Evolutionary conservation across 2,113 vertebrate species (phyloP).

Genomic region (Macquaria australasica): DNA sequence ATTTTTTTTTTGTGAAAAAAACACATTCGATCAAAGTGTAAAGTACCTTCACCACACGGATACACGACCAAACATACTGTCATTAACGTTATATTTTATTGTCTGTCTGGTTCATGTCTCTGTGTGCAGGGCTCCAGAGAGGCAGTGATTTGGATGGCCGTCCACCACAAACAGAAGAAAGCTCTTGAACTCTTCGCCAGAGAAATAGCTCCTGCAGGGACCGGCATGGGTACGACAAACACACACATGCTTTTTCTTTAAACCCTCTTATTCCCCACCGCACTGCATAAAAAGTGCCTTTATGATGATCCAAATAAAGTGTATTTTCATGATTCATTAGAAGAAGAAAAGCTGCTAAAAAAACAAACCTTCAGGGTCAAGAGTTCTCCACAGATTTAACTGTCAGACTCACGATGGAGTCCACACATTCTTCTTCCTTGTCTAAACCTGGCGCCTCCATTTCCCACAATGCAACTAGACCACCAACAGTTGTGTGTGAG

Average conservation of each 20-base stretch:
- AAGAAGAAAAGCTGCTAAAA: too few relatives aligned
- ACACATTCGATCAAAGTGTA: too few relatives aligned
- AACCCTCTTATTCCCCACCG: neutral
- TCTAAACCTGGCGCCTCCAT: neutral
- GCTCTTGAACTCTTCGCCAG: slow-evolving; percentile 90
- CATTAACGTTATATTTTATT: neutral
- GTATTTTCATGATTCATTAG: too few relatives aligned
- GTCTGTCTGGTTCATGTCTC: too few relatives aligned
- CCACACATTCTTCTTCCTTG: neutral
- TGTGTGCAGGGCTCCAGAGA: slow-evolving; percentile 82
- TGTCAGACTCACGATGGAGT: neutral
- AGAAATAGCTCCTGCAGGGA: slow-evolving; percentile 89
- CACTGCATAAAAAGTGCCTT: too few relatives aligned
- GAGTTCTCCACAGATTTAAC: too few relatives aligned
- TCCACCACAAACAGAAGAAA: slow-evolving; percentile 88
- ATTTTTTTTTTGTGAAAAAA: too few relatives aligned
- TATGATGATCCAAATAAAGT: too few relatives aligned
- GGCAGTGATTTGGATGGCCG: slow-evolving; percentile 89
- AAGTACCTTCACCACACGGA: too few relatives aligned
- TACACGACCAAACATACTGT: too few relatives aligned
- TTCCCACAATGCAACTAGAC: neutral
- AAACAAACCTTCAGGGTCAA: too few relatives aligned
- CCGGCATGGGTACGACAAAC: slow-evolving; percentile 87
- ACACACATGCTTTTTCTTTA: neutral
- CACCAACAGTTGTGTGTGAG: neutral